A percentile compares a stretch with the other conserved stretches of the same genome.
Evolutionary conservation across 2,888 invertebrate genomes (phyloP).

Genomic region (Scotopteryx bipunctaria): DNA sequence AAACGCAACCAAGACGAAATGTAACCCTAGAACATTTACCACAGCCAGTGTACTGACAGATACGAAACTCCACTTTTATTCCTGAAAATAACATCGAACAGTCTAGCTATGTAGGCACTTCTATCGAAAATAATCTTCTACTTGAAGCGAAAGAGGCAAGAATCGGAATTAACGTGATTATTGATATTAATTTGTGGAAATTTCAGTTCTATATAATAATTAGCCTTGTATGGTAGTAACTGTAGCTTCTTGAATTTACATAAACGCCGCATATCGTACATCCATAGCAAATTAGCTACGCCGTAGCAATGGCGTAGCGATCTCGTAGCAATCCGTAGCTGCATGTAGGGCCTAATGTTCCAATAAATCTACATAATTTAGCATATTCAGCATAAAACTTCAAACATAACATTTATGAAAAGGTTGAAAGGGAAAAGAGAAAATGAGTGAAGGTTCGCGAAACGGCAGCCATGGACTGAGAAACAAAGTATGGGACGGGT

Average conservation of each 20-base stretch:
- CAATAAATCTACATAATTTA: conserved; percentile 7
- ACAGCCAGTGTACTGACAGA: no score
- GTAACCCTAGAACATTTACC: neutral
- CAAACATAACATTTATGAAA: neutral
- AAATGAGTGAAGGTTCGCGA: no score
- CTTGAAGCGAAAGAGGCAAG: no score
- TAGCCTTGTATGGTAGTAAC: neutral
- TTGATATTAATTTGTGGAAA: neutral
- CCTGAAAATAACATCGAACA: no score
- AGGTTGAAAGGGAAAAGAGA: no score
- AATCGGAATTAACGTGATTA: no score
- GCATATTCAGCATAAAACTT: neutral
- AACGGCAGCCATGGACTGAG: no score
- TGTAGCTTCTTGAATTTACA: conserved; percentile 30
- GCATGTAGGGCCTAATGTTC: conserved; percentile 3
- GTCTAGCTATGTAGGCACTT: no score
- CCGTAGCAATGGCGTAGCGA: conserved; percentile 23
- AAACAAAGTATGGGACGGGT: no score
- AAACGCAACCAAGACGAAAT: conserved; percentile 24
- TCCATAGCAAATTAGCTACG: conserved; percentile 30
- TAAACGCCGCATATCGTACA: conserved; percentile 31
- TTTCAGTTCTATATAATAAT: conserved; percentile 3
- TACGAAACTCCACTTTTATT: conserved; percentile 1
- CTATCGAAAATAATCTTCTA: no score
- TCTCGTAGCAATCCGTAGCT: conserved; percentile 32